Evolutionary conservation across 2,888 invertebrate genomes (phyloP).

Genomic region (Stomorhina lunata): DNA sequence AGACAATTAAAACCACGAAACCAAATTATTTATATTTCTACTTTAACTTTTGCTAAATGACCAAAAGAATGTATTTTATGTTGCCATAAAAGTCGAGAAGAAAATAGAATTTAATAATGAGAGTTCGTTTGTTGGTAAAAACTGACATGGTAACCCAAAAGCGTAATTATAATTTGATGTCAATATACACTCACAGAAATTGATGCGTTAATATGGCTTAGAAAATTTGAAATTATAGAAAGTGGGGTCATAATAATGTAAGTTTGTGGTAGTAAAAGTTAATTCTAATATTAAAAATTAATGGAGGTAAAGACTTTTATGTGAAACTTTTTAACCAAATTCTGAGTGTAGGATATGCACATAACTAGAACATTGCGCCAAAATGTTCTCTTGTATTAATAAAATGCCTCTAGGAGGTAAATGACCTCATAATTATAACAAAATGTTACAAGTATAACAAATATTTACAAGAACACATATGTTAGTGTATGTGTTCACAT

Average conservation of each 20-base stretch:
- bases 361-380: too few species aligned
- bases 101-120: constrained; percentile 31
- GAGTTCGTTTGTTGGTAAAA: not conserved
- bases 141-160: constrained; percentile 2
- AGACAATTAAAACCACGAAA: constrained; percentile 34
- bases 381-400: not conserved
- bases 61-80: constrained; percentile 12
- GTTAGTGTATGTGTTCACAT: not conserved
- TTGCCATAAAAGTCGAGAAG: not conserved
- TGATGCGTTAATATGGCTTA: too few species aligned
- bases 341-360: too few species aligned
- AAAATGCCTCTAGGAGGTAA: constrained; percentile 47
- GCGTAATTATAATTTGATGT: not conserved
- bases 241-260: too few species aligned
- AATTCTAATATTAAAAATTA: too few species aligned
- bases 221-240: too few species aligned
- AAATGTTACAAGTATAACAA: constrained; percentile 16
- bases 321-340: too few species aligned
- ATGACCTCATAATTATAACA: constrained; percentile 50
- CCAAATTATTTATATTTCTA: not conserved
- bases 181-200: not conserved
- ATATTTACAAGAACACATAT: not conserved
- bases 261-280: too few species aligned
- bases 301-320: too few species aligned
- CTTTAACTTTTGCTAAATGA: not conserved